These are phyloP conservation scores for Manduca sexta DNA, from an alignment of 1,140 invertebrate species.

Conservation along the genomic window DNA sequence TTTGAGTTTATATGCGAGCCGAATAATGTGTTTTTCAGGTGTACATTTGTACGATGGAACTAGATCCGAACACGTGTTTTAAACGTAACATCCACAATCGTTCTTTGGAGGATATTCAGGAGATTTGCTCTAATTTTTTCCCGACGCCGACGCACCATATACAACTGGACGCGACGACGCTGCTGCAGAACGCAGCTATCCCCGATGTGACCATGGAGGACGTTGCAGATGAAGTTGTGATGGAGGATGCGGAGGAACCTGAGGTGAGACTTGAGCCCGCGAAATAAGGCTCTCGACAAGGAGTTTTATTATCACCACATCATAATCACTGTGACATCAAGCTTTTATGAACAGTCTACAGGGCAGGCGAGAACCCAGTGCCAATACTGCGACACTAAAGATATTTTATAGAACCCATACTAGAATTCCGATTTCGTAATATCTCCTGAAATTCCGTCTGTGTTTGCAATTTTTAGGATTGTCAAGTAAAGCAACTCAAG, in stretches of 20 bases:
- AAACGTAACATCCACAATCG: slow-evolving; percentile 91
- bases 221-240: slow-evolving; percentile 61
- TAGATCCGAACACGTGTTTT: slow-evolving; percentile 83
- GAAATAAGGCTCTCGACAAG: too few relatives aligned
- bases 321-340: too few relatives aligned
- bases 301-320: too few relatives aligned
- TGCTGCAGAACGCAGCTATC: slow-evolving; percentile 85
- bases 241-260: slow-evolving; percentile 56
- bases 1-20: too few relatives aligned
- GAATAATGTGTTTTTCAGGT: slow-evolving; percentile 74
- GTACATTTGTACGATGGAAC: slow-evolving; percentile 90
- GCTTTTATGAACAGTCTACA: too few relatives aligned
- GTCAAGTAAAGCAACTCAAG: too few relatives aligned
- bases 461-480: too few relatives aligned
- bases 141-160: slow-evolving; percentile 80
- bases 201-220: slow-evolving; percentile 78
- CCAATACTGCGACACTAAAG: too few relatives aligned
- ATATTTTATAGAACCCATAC: too few relatives aligned
- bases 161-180: slow-evolving; percentile 83
- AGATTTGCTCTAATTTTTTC: slow-evolving; percentile 85
- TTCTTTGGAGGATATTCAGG: slow-evolving; percentile 84
- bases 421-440: too few relatives aligned
- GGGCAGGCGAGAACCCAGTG: too few relatives aligned
- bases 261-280: slow-evolving; percentile 46
- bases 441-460: too few relatives aligned